phyloP scores from a whole-genome alignment of 2,888 invertebrate species.

The Epirrhoe tristata region DNA sequence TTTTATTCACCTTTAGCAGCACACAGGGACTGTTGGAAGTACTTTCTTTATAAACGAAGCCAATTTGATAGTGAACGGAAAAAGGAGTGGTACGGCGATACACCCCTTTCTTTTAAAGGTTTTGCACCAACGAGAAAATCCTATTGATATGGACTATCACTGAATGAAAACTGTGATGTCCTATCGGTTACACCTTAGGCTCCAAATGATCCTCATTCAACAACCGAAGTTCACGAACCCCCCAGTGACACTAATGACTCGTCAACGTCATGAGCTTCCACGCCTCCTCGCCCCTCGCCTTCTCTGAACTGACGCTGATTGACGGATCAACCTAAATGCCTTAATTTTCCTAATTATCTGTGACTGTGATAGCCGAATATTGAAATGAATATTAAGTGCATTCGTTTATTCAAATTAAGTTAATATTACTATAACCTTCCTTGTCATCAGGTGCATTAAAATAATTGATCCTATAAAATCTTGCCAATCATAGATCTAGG shows the following conservation, averaged over 20 bases:
- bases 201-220: conserved; percentile 8
- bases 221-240: conserved; percentile 15
- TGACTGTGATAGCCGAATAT: neutral
- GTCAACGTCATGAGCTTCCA: conserved; percentile 64
- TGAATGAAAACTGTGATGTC: neutral
- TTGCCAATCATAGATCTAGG: too few relatives aligned
- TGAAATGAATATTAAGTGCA: neutral
- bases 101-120: conserved; percentile 38
- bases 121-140: neutral
- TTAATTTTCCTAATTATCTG: conserved; percentile 53
- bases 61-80: conserved; percentile 65
- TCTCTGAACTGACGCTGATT: conserved; percentile 45
- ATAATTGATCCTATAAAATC: too few relatives aligned
- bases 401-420: neutral
- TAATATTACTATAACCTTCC: too few relatives aligned
- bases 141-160: too few relatives aligned
- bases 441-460: too few relatives aligned
- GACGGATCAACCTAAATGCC: conserved; percentile 50
- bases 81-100: conserved; percentile 45
- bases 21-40: conserved; percentile 33
- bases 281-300: conserved; percentile 51
- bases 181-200: neutral
- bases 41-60: conserved; percentile 63
- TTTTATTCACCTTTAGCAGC: conserved; percentile 42
- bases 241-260: conserved; percentile 67